Conservation (phyloP, 2,888 invertebrate genomes). For the Papilio elwesi region DNA sequence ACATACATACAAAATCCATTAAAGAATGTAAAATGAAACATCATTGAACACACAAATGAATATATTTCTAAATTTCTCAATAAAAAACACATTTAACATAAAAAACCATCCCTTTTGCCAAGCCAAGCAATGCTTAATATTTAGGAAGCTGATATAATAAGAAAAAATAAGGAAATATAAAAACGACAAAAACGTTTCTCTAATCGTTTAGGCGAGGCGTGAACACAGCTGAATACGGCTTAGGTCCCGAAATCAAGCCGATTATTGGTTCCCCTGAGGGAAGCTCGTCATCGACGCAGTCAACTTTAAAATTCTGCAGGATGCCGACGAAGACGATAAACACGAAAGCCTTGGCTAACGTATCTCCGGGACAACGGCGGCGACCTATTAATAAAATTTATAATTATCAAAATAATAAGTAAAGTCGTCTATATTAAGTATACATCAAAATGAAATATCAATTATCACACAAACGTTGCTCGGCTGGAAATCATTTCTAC, state of each 20-base stretch:
- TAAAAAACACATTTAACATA: not conserved
- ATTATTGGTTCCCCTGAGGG: conserved; percentile 63
- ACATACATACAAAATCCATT: not conserved
- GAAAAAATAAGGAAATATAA: not conserved
- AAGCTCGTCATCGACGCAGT: conserved; percentile 59
- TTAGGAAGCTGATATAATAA: not conserved
- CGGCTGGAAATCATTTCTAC: too few species aligned
- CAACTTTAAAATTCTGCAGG: conserved; percentile 78
- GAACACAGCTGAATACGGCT: conserved; percentile 64
- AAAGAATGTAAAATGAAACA: not conserved
- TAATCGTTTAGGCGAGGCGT: conserved; percentile 49
- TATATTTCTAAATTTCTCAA: conserved; percentile 9
- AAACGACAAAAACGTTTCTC: not conserved
- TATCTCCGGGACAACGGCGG: conserved; percentile 86
- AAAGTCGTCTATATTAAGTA: too few species aligned
- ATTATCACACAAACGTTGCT: too few species aligned
- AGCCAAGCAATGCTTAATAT: not conserved
- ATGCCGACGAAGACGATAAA: conserved; percentile 85
- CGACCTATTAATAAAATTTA: conserved; percentile 77
- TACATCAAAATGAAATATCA: too few species aligned
- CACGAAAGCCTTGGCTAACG: conserved; percentile 84
- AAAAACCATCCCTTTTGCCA: not conserved
- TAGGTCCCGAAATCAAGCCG: conserved; percentile 66
- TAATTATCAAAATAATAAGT: not conserved
- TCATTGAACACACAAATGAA: not conserved